phyloP scores from a whole-genome alignment of 2,888 invertebrate genomes.

The Eumacrocentrus americanus region DNA sequence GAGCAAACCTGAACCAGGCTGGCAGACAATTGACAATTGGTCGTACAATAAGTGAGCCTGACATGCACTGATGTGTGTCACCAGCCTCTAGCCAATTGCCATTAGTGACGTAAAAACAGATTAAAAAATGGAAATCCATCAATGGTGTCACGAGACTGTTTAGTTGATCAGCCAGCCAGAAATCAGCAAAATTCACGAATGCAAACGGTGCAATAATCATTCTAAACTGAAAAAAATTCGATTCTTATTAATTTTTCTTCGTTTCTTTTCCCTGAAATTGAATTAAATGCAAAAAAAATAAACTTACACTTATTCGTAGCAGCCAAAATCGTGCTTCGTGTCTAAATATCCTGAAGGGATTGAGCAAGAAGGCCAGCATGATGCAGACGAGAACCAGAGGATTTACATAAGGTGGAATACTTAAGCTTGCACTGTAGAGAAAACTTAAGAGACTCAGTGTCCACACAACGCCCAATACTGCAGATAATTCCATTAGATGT shows the following conservation, averaged over 20 bases:
- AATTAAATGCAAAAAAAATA: not conserved
- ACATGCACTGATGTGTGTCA: conserved; percentile 72
- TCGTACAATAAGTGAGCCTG: conserved; percentile 76
- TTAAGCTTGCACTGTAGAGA: conserved; percentile 79
- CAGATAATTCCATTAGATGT: conserved; percentile 92
- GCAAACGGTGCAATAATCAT: conserved; percentile 90
- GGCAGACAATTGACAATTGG: conserved; percentile 91
- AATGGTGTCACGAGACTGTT: conserved; percentile 91
- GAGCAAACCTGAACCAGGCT: conserved; percentile 97
- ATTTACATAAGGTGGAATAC: conserved; percentile 91
- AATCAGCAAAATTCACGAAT: conserved; percentile 95
- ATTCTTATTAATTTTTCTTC: conserved; percentile 1
- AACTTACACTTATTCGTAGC: conserved; percentile 80
- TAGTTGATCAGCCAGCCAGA: conserved; percentile 98
- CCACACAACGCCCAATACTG: conserved; percentile 95
- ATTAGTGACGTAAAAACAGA: conserved; percentile 88
- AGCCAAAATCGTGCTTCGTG: conserved; percentile 96
- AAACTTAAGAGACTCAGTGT: conserved; percentile 87
- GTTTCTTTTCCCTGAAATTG: not conserved
- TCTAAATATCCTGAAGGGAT: conserved; percentile 90
- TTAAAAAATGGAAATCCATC: conserved; percentile 91
- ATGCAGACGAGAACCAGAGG: conserved; percentile 84
- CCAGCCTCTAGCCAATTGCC: conserved; percentile 73
- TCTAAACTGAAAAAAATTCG: conserved; percentile 69
- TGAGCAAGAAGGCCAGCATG: conserved; percentile 84